These are phyloP conservation scores for Coptodon rendalli DNA, from an alignment of 2,113 vertebrate species.

Conservation along the genomic window DNA sequence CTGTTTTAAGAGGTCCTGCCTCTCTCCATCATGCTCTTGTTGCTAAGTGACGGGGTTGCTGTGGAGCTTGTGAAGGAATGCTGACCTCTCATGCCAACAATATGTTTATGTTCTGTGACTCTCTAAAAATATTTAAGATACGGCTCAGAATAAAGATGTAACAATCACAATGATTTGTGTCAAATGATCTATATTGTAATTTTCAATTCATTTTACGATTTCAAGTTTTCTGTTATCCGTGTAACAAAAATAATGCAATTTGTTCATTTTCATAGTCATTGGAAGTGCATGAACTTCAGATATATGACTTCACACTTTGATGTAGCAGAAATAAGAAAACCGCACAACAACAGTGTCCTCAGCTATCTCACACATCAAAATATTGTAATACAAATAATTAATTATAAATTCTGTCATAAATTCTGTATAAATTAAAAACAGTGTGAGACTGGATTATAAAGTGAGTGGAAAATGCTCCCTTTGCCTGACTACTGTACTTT, in stretches of 20 bases:
- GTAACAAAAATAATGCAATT: neutral
- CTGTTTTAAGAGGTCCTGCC: neutral
- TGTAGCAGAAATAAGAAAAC: neutral
- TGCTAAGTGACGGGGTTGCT: slow-evolving; percentile 13
- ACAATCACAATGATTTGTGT: neutral
- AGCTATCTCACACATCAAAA: neutral
- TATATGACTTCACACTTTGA: neutral
- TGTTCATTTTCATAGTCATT: neutral
- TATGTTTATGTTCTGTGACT: neutral
- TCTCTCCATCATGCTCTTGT: slow-evolving; percentile 3
- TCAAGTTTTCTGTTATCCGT: neutral
- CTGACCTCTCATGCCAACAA: neutral
- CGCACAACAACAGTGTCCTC: neutral
- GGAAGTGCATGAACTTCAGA: neutral
- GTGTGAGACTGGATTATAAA: neutral
- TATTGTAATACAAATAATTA: neutral
- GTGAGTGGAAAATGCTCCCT: neutral
- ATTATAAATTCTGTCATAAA: neutral
- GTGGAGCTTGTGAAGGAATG: neutral
- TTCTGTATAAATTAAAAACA: neutral
- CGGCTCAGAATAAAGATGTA: neutral
- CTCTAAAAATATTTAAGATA: neutral
- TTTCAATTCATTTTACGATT: neutral
- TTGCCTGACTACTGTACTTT: neutral
- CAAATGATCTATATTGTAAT: neutral